Evolutionary conservation across 2,113 vertebrate genomes (phyloP), one percentile per base, ranked within the genome.

Genomic region (Steatornis caripensis): DNA sequence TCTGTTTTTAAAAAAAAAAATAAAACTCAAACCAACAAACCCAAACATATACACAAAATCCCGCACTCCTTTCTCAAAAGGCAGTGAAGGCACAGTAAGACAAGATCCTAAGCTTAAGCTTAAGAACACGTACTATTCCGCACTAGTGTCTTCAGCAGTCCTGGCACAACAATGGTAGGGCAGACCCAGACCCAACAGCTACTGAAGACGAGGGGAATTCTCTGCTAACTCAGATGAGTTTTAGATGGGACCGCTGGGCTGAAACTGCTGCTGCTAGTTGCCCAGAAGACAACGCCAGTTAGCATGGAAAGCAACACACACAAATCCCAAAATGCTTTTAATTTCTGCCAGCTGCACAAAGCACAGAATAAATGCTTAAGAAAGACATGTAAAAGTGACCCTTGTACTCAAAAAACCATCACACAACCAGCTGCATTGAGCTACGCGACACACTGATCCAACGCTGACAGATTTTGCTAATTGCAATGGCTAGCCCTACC

Each of bases 131-230:
- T 1, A 3, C 29, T 41, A 20, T 17, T 58, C 34, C 27, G 12
- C 54, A 75, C 36, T 12, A 20, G 21, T 2, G 8, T 37, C 26
- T 83, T n/a, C 51, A 74, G 70, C 69, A 77, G 58, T 15, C 21
- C 61, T 34, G 46, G n/a, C 27, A 49, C 12, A 41, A 71, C 72
- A 88, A 13, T 1, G 5, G 60, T 13, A 1, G 2, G 53, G 64
- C 46, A 86, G 39, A 62, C 37, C 24, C 57, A n/a, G 24, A 60
- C 11, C 39, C 53, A 81, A 32, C 27, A 39, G 41, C 41, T 64
- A 7, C 5, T 2, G 2, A 60, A 79, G 46, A 48, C 1, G 11
- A 81, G 0, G 2, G 23, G 12, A 71, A 61, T 54, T 48, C 51
- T 65, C 49, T 10, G 3, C 15, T 78, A 55, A 53, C 30, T 78